Conservation (phyloP, 2,888 invertebrate species). For the Gortyna flavago region DNA sequence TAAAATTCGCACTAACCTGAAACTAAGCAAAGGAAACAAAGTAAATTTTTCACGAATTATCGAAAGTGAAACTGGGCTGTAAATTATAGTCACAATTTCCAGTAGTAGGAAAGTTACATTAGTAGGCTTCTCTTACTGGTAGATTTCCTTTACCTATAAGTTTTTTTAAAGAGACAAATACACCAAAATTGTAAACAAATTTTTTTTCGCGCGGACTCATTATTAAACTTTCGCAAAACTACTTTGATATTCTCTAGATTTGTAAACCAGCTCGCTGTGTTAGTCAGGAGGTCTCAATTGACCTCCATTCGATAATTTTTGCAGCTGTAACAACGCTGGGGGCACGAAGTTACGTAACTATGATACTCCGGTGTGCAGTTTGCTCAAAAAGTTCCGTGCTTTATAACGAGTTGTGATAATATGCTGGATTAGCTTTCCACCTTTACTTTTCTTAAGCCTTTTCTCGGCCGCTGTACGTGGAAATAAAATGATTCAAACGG, state of each 20-base stretch:
- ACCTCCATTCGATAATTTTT: conserved; percentile 60
- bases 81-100: not conserved
- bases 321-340: conserved; percentile 43
- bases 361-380: conserved; percentile 51
- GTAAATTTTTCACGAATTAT: not conserved
- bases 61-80: too few relatives aligned
- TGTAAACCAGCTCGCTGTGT: conserved; percentile 31
- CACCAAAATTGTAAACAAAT: not conserved
- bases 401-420: conserved; percentile 67
- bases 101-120: not conserved
- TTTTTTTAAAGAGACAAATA: not conserved
- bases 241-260: conserved; percentile 36
- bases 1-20: not conserved
- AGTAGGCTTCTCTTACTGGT: not conserved
- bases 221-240: conserved; percentile 32
- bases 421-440: conserved; percentile 63
- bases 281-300: conserved; percentile 36
- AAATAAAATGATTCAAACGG: conserved; percentile 60
- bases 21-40: not conserved
- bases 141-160: not conserved
- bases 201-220: not conserved
- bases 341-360: conserved; percentile 55
- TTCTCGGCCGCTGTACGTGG: conserved; percentile 37
- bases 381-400: conserved; percentile 62
- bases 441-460: conserved; percentile 52